Percentiles rank a stretch among this genome's conserved stretches.
phyloP scores from a whole-genome alignment of 2,888 invertebrate genomes.

The Xanthia icteritia region DNA sequence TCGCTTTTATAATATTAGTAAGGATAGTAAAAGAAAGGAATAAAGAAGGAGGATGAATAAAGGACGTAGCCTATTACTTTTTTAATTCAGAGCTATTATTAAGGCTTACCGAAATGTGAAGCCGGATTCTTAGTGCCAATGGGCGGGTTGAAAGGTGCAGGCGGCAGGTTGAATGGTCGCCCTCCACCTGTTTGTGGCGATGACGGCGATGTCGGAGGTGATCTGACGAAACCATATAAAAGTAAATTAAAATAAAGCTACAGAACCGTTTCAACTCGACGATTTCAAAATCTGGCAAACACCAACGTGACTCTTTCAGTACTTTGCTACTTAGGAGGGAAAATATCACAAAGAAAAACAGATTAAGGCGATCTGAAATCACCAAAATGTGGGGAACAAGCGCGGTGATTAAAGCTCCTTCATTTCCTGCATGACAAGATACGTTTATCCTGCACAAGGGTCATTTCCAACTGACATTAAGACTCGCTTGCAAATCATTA shows the following conservation, averaged over 20 bases:
- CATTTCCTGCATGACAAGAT: too few relatives aligned
- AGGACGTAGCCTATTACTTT: too few relatives aligned
- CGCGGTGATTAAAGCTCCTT: background rate
- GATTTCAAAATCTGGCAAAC: background rate
- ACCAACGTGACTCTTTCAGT: background rate
- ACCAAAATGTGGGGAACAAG: background rate
- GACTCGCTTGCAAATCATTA: background rate
- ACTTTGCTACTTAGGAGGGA: too few relatives aligned
- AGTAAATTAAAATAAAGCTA: background rate
- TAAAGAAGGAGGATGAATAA: too few relatives aligned
- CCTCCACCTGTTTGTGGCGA: conserved; percentile 78
- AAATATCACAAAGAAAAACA: background rate
- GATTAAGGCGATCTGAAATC: background rate
- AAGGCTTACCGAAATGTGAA: conserved; percentile 82
- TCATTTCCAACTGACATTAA: background rate
- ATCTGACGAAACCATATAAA: conserved; percentile 71
- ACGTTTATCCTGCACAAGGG: background rate
- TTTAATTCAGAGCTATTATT: too few relatives aligned
- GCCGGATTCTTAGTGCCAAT: conserved; percentile 86
- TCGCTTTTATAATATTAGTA: too few relatives aligned
- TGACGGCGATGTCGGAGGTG: conserved; percentile 87
- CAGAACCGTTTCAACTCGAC: background rate
- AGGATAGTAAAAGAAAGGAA: too few relatives aligned
- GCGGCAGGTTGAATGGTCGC: conserved; percentile 74
- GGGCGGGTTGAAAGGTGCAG: conserved; percentile 77